Conservation (phyloP, 2,797 vertebrate species). For the Pelochelys cantorii region DNA sequence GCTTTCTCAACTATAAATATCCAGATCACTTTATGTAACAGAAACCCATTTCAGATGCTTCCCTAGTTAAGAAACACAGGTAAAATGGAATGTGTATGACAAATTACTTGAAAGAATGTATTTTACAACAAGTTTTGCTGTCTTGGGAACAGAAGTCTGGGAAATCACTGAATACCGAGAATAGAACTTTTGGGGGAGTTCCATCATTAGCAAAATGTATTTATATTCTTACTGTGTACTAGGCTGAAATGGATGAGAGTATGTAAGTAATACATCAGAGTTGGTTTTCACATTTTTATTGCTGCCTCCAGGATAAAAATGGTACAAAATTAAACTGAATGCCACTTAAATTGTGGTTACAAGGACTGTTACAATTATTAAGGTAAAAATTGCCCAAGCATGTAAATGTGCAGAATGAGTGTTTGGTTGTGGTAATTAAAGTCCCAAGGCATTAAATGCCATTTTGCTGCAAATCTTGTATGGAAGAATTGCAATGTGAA, state of each 20-base stretch:
- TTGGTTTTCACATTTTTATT: slow-evolving; percentile 14
- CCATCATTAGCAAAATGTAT: neutral
- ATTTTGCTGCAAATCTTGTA: neutral
- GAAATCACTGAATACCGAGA: neutral
- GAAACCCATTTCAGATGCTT: neutral
- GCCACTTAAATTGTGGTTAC: neutral
- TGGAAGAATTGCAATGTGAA: neutral
- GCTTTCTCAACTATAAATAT: neutral
- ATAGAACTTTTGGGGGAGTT: neutral
- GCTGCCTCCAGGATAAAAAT: neutral
- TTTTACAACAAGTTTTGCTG: neutral
- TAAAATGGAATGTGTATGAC: neutral
- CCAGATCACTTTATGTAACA: neutral
- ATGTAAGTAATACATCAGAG: neutral
- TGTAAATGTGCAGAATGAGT: neutral
- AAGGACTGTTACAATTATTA: neutral
- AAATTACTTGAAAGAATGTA: neutral
- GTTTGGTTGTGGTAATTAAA: neutral
- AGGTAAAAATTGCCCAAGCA: slow-evolving; percentile 22
- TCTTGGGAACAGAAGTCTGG: neutral
- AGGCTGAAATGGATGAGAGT: neutral
- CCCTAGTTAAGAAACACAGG: neutral
- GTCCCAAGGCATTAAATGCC: neutral
- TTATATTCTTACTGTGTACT: neutral
- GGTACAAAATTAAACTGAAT: slow-evolving; percentile 13